These are phyloP conservation scores for Zygothrica quintamaculata DNA, from an alignment of 2,888 invertebrate genomes.

Conservation along the genomic window DNA sequence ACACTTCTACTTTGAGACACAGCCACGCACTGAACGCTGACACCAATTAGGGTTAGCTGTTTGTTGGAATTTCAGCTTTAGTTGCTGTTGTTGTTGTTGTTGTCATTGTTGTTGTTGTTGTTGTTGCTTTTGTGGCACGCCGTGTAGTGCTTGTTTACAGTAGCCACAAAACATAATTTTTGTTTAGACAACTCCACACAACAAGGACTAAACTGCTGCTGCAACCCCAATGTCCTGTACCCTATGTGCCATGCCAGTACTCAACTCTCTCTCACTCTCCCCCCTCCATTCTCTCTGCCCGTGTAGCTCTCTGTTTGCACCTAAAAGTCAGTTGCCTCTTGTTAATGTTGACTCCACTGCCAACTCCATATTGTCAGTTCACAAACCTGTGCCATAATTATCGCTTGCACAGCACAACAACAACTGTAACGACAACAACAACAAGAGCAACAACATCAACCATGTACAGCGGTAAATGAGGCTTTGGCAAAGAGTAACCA, in stretches of 20 bases:
- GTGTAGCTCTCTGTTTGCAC: too few relatives aligned
- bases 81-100: slow-evolving; percentile 34
- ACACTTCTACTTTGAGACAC: slow-evolving; percentile 15
- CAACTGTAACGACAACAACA: slow-evolving; percentile 27
- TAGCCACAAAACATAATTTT: slow-evolving; percentile 76
- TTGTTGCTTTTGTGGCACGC: slow-evolving; percentile 50
- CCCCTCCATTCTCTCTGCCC: too few relatives aligned
- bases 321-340: too few relatives aligned
- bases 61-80: slow-evolving; percentile 19
- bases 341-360: too few relatives aligned
- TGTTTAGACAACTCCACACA: slow-evolving; percentile 69
- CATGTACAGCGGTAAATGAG: slow-evolving; percentile 4
- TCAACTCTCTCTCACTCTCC: background rate
- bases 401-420: slow-evolving; percentile 33
- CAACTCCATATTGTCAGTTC: too few relatives aligned
- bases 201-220: slow-evolving; percentile 41
- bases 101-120: slow-evolving; percentile 46
- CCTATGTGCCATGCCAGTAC: slow-evolving; percentile 4
- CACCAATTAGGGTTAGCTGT: slow-evolving; percentile 73
- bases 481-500: slow-evolving; percentile 34
- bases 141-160: slow-evolving; percentile 72
- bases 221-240: slow-evolving; percentile 12
- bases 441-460: slow-evolving; percentile 18
- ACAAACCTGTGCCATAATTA: slow-evolving; percentile 44
- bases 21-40: slow-evolving; percentile 66